Conservation (phyloP, 2,113 vertebrate genomes). For the Phyllostomus hastatus region DNA sequence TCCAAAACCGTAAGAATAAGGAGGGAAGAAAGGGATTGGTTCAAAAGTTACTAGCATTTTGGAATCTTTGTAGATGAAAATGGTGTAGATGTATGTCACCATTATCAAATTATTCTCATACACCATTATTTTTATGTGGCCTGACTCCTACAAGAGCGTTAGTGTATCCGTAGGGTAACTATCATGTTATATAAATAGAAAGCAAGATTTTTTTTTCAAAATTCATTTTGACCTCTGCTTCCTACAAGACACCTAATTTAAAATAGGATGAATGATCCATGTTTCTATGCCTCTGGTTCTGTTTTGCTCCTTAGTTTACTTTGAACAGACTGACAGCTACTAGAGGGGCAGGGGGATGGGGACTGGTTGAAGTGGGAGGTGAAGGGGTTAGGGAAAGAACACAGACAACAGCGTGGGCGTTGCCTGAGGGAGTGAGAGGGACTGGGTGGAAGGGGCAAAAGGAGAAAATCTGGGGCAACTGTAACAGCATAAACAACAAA, state of each 20-base stretch:
- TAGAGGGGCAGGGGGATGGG: no score
- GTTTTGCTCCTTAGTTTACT: no score
- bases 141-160: background rate
- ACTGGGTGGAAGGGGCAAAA: no score
- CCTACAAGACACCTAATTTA: background rate
- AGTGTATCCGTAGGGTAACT: background rate
- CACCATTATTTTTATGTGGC: background rate
- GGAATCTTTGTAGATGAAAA: background rate
- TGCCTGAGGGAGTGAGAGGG: no score
- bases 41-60: background rate
- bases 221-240: background rate
- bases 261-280: background rate
- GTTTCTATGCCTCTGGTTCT: no score
- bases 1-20: background rate
- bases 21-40: background rate
- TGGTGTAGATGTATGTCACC: background rate
- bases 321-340: no score
- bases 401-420: no score
- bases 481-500: no score
- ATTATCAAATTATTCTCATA: background rate
- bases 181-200: background rate
- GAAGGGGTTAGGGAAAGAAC: no score
- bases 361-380: no score
- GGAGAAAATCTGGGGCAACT: no score
- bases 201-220: background rate